Percentiles rank a stretch among this genome's conserved stretches.
Conservation (phyloP, 2,888 invertebrate genomes). For the Orthosia incerta region DNA sequence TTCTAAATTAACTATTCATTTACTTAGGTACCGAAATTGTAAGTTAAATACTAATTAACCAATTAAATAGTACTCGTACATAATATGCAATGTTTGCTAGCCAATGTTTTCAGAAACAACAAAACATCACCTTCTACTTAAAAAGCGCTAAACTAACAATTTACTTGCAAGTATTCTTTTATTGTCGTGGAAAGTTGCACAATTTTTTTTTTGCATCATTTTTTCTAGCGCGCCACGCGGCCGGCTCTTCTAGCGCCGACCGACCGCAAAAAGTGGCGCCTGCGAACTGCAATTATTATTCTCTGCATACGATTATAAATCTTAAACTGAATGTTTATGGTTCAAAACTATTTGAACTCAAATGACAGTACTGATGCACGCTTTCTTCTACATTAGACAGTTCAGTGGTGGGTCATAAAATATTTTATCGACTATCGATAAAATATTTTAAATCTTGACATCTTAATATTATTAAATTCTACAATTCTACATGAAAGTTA, state of each 20-base stretch:
- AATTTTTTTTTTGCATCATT: conserved; percentile 23
- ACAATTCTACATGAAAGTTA: neutral
- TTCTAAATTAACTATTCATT: too few species aligned
- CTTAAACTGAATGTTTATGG: neutral
- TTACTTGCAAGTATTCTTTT: conserved; percentile 17
- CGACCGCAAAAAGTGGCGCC: conserved; percentile 74
- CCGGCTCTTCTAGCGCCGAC: conserved; percentile 68
- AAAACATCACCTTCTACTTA: neutral
- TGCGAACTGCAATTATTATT: conserved; percentile 54
- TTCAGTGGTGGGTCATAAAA: conserved; percentile 23
- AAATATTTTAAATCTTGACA: too few species aligned
- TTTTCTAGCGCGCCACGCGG: conserved; percentile 71
- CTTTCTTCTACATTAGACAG: conserved; percentile 43
- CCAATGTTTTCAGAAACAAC: neutral
- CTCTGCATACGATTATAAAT: conserved; percentile 23
- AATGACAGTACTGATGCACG: conserved; percentile 35
- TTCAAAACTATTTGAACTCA: conserved; percentile 13
- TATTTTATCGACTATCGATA: conserved; percentile 64
- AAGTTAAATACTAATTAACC: too few species aligned
- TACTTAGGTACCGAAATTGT: too few species aligned
- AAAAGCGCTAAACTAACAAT: conserved; percentile 1
- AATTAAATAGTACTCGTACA: too few species aligned
- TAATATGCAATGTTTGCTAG: neutral
- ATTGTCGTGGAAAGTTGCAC: conserved; percentile 72
- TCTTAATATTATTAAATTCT: conserved; percentile 1